Conservation (phyloP, 2,888 invertebrate species). For the Drosophila limbata region DNA sequence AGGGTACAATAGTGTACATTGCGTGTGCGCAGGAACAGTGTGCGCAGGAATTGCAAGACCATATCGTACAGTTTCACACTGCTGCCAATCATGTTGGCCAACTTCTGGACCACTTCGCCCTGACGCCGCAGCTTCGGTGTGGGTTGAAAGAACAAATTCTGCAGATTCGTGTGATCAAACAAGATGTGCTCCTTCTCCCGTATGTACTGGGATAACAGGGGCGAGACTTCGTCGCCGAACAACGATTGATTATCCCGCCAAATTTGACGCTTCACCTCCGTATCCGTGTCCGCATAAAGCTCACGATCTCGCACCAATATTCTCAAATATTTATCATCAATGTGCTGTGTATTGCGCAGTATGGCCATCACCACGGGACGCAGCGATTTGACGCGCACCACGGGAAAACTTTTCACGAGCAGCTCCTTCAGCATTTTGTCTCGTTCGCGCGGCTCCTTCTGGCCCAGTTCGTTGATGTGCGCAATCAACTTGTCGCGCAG, state of each 20-base stretch:
- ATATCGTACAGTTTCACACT: constrained; percentile 92
- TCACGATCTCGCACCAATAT: constrained; percentile 93
- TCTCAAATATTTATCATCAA: constrained; percentile 94
- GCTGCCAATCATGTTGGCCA: constrained; percentile 95
- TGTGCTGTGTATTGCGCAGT: constrained; percentile 95
- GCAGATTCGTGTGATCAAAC: constrained; percentile 94
- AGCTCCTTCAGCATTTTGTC: constrained; percentile 95
- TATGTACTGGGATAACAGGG: constrained; percentile 96
- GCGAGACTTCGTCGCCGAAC: constrained; percentile 99
- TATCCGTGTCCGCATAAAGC: constrained; percentile 96
- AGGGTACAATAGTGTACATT: constrained; percentile 98
- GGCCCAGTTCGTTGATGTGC: constrained; percentile 93
- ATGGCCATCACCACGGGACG: constrained; percentile 98
- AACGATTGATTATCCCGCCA: constrained; percentile 99
- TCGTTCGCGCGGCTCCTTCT: constrained; percentile 84
- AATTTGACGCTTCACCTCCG: constrained; percentile 98
- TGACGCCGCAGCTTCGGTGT: constrained; percentile 92
- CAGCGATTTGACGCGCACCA: constrained; percentile 95
- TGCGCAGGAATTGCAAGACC: constrained; percentile 97
- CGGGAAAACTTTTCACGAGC: constrained; percentile 96
- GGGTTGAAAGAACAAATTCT: constrained; percentile 95
- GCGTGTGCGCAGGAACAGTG: constrained; percentile 95
- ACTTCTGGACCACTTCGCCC: constrained; percentile 95
- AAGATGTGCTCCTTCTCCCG: constrained; percentile 96
- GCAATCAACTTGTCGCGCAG: constrained; percentile 89